Evolutionary conservation across 2,888 invertebrate species (phyloP).

Genomic region (Cheilosia variabilis): DNA sequence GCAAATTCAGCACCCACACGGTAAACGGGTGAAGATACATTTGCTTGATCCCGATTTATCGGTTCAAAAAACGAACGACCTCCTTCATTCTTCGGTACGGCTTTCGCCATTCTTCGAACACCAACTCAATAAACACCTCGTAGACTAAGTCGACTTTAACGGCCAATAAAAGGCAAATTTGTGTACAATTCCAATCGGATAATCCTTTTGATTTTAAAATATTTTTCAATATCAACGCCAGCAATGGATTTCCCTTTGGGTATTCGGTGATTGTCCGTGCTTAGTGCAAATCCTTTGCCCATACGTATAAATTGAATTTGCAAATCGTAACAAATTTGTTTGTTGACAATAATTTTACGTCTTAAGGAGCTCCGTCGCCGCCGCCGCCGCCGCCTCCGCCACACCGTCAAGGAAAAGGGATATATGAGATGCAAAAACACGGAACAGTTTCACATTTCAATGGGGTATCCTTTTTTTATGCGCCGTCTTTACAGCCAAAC

Average conservation of each 20-base stretch:
- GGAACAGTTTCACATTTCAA: conserved; percentile 22
- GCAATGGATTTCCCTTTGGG: conserved; percentile 19
- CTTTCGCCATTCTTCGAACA: conserved; percentile 10
- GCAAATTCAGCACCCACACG: conserved; percentile 27
- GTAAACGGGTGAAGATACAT: conserved; percentile 27
- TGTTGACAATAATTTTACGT: conserved; percentile 58
- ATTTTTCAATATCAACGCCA: conserved; percentile 58
- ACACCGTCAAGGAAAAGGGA: conserved; percentile 13
- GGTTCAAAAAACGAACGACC: conserved; percentile 16
- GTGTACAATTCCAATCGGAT: conserved; percentile 64
- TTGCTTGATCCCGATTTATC: conserved; percentile 62
- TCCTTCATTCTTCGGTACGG: conserved; percentile 5
- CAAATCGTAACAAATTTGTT: conserved; percentile 67
- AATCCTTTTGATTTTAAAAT: conserved; percentile 72
- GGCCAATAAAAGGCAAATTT: conserved; percentile 68
- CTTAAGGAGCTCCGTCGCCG: conserved; percentile 22
- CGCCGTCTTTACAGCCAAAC: background rate
- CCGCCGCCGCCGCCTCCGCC: background rate
- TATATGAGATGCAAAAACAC: conserved; percentile 19
- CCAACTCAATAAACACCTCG: conserved; percentile 66
- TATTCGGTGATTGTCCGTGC: conserved; percentile 24
- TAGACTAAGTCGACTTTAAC: conserved; percentile 67
- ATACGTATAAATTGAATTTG: conserved; percentile 61
- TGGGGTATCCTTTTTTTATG: conserved; percentile 8
- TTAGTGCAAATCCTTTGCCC: conserved; percentile 47